Percentiles rank a stretch among this genome's conserved stretches.
phyloP scores from a whole-genome alignment of 2,797 vertebrate species.

The Mallotus villosus region DNA sequence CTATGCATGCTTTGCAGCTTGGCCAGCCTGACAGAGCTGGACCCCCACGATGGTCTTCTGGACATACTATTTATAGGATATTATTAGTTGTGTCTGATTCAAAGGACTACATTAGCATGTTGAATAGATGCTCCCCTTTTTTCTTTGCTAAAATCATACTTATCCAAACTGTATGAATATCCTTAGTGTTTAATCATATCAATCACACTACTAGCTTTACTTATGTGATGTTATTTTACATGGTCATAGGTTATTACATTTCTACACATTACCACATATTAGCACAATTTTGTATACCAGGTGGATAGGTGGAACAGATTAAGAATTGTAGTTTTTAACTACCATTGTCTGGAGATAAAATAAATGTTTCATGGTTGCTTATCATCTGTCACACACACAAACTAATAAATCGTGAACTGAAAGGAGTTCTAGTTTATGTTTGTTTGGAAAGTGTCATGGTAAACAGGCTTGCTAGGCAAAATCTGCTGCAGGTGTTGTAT shows the following conservation, averaged over 20 bases:
- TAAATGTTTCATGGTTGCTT: slow-evolving; percentile 5
- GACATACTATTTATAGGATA: slow-evolving; percentile 39
- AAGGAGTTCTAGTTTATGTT: slow-evolving; percentile 14
- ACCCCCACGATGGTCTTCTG: slow-evolving; percentile 34
- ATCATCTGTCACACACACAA: slow-evolving; percentile 26
- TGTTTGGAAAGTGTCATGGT: slow-evolving; percentile 9
- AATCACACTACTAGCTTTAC: slow-evolving; percentile 28
- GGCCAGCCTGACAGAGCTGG: slow-evolving; percentile 21
- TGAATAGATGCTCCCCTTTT: slow-evolving; percentile 29
- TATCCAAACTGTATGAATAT: slow-evolving; percentile 30
- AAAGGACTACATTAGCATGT: slow-evolving; percentile 18
- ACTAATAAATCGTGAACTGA: slow-evolving; percentile 29
- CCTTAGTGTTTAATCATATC: slow-evolving; percentile 17
- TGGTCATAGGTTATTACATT: slow-evolving; percentile 19
- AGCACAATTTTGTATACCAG: slow-evolving; percentile 15
- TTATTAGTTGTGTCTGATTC: slow-evolving; percentile 32
- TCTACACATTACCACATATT: slow-evolving; percentile 22
- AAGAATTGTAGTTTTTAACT: slow-evolving; percentile 30
- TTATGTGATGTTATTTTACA: slow-evolving; percentile 36
- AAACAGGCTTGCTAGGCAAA: slow-evolving; percentile 28
- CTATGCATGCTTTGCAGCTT: slow-evolving; percentile 35
- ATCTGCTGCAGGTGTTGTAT: slow-evolving; percentile 27
- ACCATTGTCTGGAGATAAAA: slow-evolving; percentile 6
- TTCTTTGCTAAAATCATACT: slow-evolving; percentile 38
- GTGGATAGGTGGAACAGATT: slow-evolving; percentile 4